Conservation (phyloP, 35 echinoderm and acorn worm genomes). For the Amphiura filiformis region DNA sequence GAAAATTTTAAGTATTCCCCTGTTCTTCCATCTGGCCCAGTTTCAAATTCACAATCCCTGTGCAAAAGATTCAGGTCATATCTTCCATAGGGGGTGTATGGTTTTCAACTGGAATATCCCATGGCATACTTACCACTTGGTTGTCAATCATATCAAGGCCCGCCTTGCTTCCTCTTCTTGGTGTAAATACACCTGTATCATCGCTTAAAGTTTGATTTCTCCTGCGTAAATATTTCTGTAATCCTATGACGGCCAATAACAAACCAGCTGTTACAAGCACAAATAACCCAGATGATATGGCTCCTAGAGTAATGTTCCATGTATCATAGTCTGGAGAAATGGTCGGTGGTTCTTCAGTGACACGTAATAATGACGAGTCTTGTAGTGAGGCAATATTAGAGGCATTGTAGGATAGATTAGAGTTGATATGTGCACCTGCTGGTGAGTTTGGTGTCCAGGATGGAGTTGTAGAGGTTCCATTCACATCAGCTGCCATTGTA, state of each 20-base stretch:
- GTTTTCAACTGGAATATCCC: no score
- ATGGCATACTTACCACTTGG: slow-evolving; percentile 39
- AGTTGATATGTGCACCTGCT: neutral
- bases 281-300: slow-evolving; percentile 37
- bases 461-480: neutral
- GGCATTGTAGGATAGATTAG: neutral
- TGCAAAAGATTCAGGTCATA: no score
- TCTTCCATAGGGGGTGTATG: no score
- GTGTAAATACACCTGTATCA: slow-evolving; percentile 65
- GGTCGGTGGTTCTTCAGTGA: neutral
- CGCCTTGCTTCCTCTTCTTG: slow-evolving; percentile 72
- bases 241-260: slow-evolving; percentile 25
- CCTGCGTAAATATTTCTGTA: slow-evolving; percentile 50
- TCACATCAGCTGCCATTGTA: neutral
- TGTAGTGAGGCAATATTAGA: neutral
- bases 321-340: neutral
- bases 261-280: slow-evolving; percentile 41
- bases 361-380: neutral
- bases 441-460: neutral
- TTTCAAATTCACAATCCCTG: no score
- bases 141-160: slow-evolving; percentile 75
- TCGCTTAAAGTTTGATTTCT: slow-evolving; percentile 66
- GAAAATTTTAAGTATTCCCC: no score
- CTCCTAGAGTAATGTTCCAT: slow-evolving; percentile 56
- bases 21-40: no score